Base-by-base conservation (phyloP, 2,797 vertebrate species). In the Yasuhikotakia modesta region DNA sequence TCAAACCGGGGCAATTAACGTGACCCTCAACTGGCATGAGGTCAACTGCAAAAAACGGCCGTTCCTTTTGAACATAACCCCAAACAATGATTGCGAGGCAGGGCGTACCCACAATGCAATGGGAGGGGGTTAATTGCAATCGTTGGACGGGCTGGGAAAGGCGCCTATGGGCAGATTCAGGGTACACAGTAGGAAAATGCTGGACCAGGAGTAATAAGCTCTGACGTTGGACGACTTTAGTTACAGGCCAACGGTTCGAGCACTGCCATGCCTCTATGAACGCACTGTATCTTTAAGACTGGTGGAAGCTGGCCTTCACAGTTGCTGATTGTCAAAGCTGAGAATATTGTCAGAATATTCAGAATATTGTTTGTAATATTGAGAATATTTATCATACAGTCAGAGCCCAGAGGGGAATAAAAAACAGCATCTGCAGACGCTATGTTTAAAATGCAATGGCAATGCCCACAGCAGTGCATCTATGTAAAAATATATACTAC, bases 81-180 rank as follows among this genome's bases (percentile, higher is more conserved):
- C 43, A 45, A 68, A 78, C 65, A 55, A 68, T 63, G 70, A 70
- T 52, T 46, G 32, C 70, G 35, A 61, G 52, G 57, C 57, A 35
- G 61, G 61, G 70, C 17, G 70, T 64, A 69, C 32, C 21, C 65
- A 53, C 75, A 13, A 22, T 57, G 48, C 57, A 43, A 24, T 39
- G 10, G 55, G 71, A n/a, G 70, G 63, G 75, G 80, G 75, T 81
- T 73, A 81, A 78, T 81, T 78, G 75, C 46, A 50, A 69, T 45
- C 32, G 52, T 65, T 64, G 75, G 65, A 61, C 35, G 10, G 21
- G 32, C 66, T 43, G 27, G 70, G 68, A 35, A 79, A 70, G 72
- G 65, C 14, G 19, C 70, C 70, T 63, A 57, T 12, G 60, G 70
- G 50, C 27, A 69, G 68, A 77, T 72, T 69, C 55, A 24, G 74